Percentiles rank a stretch among this genome's conserved stretches.
Evolutionary conservation across 2,888 invertebrate genomes (phyloP).

Genomic region (Chymomyza amoena): DNA sequence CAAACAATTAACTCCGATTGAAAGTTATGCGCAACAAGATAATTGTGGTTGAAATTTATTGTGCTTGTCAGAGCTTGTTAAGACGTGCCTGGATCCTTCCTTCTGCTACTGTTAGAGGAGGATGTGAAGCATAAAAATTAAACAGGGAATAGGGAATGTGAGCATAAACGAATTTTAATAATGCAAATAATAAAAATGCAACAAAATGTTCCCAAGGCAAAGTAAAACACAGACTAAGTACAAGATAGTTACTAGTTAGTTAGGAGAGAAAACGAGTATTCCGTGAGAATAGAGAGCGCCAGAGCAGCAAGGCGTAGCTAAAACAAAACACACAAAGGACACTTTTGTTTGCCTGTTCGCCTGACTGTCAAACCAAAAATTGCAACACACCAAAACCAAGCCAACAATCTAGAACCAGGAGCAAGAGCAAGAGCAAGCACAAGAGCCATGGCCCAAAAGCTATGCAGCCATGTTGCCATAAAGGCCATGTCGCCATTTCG

Average conservation of each 20-base stretch:
- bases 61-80: slow-evolving; percentile 11
- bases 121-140: not conserved
- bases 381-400: slow-evolving; percentile 54
- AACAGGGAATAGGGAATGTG: not conserved
- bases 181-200: slow-evolving; percentile 39
- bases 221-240: not conserved
- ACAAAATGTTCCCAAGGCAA: slow-evolving; percentile 36
- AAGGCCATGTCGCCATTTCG: slow-evolving; percentile 33
- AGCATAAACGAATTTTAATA: slow-evolving; percentile 44
- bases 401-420: slow-evolving; percentile 11
- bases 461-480: slow-evolving; percentile 52
- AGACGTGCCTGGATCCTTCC: not conserved
- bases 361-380: slow-evolving; percentile 57
- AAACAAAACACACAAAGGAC: slow-evolving; percentile 54
- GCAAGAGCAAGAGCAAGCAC: slow-evolving; percentile 3
- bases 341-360: slow-evolving; percentile 50
- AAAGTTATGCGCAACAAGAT: slow-evolving; percentile 63
- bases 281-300: not conserved
- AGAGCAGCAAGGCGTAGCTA: not conserved
- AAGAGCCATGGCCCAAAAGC: slow-evolving; percentile 31
- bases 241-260: not conserved
- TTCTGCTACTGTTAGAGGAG: slow-evolving; percentile 2
- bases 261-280: not conserved
- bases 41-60: slow-evolving; percentile 51
- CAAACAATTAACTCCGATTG: slow-evolving; percentile 67